These are phyloP conservation scores for Otus sunia DNA, from an alignment of 2,113 vertebrate species.

Conservation along the genomic window DNA sequence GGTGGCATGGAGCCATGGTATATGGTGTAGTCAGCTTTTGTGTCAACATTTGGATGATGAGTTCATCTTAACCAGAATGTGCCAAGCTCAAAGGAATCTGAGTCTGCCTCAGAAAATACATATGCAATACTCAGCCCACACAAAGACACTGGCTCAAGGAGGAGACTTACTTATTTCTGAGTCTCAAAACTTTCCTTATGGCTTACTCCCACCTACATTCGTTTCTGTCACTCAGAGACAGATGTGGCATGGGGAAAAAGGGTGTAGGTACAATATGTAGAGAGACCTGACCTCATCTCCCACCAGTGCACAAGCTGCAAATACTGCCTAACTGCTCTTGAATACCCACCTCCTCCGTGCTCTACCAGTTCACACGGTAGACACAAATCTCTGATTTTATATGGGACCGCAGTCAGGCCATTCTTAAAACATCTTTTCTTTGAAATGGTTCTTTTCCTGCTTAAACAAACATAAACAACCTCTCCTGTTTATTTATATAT, in stretches of 20 bases:
- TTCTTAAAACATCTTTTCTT: not conserved
- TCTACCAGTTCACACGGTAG: not conserved
- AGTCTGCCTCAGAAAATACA: slow-evolving; percentile 1
- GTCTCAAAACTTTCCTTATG: not conserved
- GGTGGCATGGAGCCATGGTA: slow-evolving; percentile 6
- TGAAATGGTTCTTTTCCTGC: not conserved
- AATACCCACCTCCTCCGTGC: accelerated
- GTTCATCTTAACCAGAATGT: slow-evolving; percentile 26
- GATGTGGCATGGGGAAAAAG: not conserved
- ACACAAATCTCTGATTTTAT: not conserved
- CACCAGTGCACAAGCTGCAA: not conserved
- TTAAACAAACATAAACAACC: slow-evolving; percentile 12
- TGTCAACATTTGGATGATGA: slow-evolving; percentile 38
- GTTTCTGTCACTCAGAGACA: not conserved
- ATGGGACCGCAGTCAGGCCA: not conserved
- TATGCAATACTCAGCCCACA: not conserved
- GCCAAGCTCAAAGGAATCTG: slow-evolving; percentile 31
- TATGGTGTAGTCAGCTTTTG: slow-evolving; percentile 40
- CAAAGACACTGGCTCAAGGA: not conserved
- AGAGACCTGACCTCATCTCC: not conserved
- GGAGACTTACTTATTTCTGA: not conserved
- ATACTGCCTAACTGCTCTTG: not conserved
- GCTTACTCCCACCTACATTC: not conserved
- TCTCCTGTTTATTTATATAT: not conserved
- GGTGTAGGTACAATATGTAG: too few species aligned